Base-by-base conservation (phyloP, 1,140 invertebrate genomes). In the Helicoverpa armigera region DNA sequence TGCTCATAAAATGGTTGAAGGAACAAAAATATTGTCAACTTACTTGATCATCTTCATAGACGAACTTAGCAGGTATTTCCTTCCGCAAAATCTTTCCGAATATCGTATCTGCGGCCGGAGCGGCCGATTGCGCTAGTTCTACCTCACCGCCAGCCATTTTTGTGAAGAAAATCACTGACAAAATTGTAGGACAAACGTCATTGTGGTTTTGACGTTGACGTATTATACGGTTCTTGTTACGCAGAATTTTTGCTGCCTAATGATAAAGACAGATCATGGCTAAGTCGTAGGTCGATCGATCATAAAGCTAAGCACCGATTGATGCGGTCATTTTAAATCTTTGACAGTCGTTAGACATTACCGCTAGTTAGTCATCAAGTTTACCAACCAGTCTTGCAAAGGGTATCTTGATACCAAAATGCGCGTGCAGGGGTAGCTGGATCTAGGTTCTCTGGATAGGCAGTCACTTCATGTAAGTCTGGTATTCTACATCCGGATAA, bases 41-140 rank as follows among this genome's bases (percentile, higher is more conserved):
- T 94, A 98, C 97, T 95, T 97, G 95, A 54, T 99, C 97, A 94
- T 99, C 99, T 95, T 99, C 98, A 88, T 98, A 98, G 83, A 99
- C 97, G 85, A 99, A 98, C 70, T 98, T 97, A 76, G 98, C 98
- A 3, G 99, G 98, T 82, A 99, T 99, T 95, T 98, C 97, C 93
- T 98, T 98, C 43, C 98, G 96, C 51, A 99, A 92, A 90, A 99
- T 99, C 96, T 99, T 99, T 1, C 97, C 97, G 91, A 99, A 99
- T 89, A 99, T 99, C 0, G 99, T 99, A 91, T 98, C 98, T 14
- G 96, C 97, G 29, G 96, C 96, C 13, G 96, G 95, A n/a, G 96
- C 92, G 56, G 94, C 92, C 16, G 97, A 96, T 92, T 98, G 97
- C 1, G 98, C 97, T 83, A 97, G 97, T 48, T 97, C 96, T 0